A percentile compares a stretch with the other conserved stretches of the same genome.
These are phyloP conservation scores for Pteropus alecto DNA, from an alignment of 2,113 vertebrate species.

Conservation along the genomic window DNA sequence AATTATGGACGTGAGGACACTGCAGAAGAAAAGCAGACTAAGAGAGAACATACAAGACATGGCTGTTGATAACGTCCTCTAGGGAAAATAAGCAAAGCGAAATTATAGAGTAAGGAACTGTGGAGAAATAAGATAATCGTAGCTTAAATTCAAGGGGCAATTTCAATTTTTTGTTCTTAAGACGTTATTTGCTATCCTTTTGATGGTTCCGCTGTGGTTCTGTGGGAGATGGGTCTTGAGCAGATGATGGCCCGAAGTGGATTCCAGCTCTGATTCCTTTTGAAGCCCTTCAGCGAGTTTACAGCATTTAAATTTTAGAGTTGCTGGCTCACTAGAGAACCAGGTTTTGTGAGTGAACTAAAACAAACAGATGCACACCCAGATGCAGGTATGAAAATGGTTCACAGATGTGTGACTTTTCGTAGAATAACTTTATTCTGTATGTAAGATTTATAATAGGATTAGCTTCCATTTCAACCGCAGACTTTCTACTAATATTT, in stretches of 20 bases:
- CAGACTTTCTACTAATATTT: not conserved
- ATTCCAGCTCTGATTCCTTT: not conserved
- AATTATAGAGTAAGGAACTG: not conserved
- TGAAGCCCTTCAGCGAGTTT: not conserved
- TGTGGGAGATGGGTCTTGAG: not conserved
- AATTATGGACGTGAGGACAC: not conserved
- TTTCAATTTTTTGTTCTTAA: not conserved
- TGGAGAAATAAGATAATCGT: not conserved
- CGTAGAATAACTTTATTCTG: not conserved
- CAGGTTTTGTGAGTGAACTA: not conserved
- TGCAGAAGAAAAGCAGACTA: not conserved
- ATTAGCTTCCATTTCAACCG: not conserved
- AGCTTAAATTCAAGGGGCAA: not conserved
- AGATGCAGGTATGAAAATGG: not conserved
- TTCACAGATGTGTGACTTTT: constrained; percentile 17
- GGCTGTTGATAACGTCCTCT: not conserved
- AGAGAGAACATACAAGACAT: not conserved
- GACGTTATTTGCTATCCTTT: not conserved
- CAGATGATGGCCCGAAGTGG: not conserved
- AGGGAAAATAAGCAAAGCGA: not conserved
- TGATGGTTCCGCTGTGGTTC: not conserved
- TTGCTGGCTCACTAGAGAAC: not conserved
- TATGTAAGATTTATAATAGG: not conserved
- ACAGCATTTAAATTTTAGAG: not conserved
- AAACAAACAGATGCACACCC: not conserved